Evolutionary conservation across 92 coral and sea anemone genomes (phyloP).

Genomic region (Pocillopora meandrina): DNA sequence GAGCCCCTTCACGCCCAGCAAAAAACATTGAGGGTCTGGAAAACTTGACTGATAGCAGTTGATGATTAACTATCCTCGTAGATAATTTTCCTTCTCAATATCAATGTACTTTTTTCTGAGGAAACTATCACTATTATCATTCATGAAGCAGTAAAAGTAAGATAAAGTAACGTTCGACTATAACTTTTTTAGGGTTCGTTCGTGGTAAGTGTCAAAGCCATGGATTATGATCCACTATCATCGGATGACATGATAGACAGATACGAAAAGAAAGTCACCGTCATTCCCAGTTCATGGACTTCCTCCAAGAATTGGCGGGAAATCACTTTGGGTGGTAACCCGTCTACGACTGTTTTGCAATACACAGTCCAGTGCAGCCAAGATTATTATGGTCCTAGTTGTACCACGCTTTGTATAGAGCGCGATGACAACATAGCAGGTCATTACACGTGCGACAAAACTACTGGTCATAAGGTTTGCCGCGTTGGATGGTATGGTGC

Average conservation of each 20-base stretch:
- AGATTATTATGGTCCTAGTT: constrained; percentile 82
- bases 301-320: constrained; percentile 23
- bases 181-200: constrained; percentile 44
- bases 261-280: constrained; percentile 19
- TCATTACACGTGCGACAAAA: constrained; percentile 76
- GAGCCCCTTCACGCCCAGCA: no score
- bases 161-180: not conserved
- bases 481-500: constrained; percentile 69
- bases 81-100: no score
- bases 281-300: constrained; percentile 37
- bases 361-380: constrained; percentile 77
- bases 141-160: no score
- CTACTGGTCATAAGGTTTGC: constrained; percentile 53
- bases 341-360: constrained; percentile 36
- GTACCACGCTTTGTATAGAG: constrained; percentile 73
- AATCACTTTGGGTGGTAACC: constrained; percentile 43
- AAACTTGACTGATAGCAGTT: no score
- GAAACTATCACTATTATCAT: not conserved
- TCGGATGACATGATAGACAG: constrained; percentile 51
- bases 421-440: constrained; percentile 67
- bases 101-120: no score
- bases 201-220: constrained; percentile 25
- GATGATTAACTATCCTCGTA: no score
- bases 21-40: no score
- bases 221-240: constrained; percentile 35